A percentile compares a stretch with the other conserved stretches of the same genome.
phyloP scores from a whole-genome alignment of 2,797 vertebrate species.

The Eulemur rubriventer region DNA sequence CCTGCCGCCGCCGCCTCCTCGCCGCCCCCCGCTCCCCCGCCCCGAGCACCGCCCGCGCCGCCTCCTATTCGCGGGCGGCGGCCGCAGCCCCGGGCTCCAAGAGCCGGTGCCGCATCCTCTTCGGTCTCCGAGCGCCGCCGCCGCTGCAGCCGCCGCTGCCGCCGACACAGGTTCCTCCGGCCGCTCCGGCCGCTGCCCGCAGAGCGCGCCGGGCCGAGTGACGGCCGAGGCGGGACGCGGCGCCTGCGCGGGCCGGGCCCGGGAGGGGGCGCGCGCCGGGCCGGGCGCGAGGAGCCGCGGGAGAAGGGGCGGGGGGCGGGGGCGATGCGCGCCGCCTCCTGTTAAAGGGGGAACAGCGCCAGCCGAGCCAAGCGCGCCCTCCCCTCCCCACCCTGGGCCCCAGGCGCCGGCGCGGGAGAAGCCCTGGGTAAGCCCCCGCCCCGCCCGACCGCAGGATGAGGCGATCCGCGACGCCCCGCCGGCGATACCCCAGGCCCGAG shows the following conservation, averaged over 20 bases:
- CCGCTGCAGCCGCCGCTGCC: background rate
- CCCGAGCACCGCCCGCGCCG: conserved; percentile 61
- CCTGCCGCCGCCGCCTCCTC: conserved; percentile 52
- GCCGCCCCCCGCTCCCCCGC: conserved; percentile 52
- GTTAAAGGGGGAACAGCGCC: conserved; percentile 81
- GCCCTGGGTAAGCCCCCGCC: conserved; percentile 71
- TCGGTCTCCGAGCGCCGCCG: conserved; percentile 7
- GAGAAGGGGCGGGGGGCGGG: conserved; percentile 71
- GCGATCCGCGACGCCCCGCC: conserved; percentile 55
- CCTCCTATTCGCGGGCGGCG: conserved; percentile 75
- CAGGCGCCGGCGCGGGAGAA: conserved; percentile 74
- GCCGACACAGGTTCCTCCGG: conserved; percentile 55
- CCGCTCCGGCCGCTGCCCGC: conserved; percentile 76
- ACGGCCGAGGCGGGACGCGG: conserved; percentile 77
- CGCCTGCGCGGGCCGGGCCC: conserved; percentile 70
- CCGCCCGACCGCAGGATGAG: conserved; percentile 55
- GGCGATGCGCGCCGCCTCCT: conserved; percentile 78
- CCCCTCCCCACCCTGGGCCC: conserved; percentile 63
- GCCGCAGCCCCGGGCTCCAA: conserved; percentile 48
- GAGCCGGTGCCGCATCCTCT: conserved; percentile 67
- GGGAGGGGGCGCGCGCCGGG: conserved; percentile 74
- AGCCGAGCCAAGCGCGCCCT: conserved; percentile 65
- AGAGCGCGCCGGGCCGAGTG: conserved; percentile 77
- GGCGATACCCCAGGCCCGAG: background rate
- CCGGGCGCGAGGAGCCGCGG: conserved; percentile 68